Percentiles rank a stretch among this genome's conserved stretches.
Evolutionary conservation across 2,797 vertebrate species (phyloP).

Genomic region (Pangasius sanitwongsei): DNA sequence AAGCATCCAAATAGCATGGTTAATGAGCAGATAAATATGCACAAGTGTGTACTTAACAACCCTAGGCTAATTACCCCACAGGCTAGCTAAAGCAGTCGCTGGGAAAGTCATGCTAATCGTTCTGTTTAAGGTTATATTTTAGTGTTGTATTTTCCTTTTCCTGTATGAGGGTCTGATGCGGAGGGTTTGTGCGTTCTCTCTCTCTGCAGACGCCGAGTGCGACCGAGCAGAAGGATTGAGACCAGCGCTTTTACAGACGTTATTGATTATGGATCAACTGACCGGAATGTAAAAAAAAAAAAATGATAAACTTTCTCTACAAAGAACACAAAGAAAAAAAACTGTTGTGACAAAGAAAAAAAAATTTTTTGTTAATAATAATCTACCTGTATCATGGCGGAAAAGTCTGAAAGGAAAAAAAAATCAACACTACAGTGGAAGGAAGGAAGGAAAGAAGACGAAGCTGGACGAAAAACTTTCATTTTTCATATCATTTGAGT

Average conservation of each 20-base stretch:
- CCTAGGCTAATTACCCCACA: background rate
- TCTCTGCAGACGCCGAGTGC: conserved; percentile 9
- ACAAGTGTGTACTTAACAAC: background rate
- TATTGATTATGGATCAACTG: conserved; percentile 29
- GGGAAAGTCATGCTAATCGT: background rate
- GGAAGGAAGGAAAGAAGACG: conserved; percentile 61
- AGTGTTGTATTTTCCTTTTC: background rate
- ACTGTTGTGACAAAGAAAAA: conserved; percentile 52
- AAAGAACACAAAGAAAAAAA: conserved; percentile 62
- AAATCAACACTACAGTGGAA: conserved; percentile 61
- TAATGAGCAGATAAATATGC: background rate
- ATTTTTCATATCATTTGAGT: conserved; percentile 62
- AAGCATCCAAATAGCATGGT: background rate
- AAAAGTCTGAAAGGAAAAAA: conserved; percentile 50
- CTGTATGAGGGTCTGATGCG: background rate
- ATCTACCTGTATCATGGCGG: conserved; percentile 63
- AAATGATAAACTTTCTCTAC: conserved; percentile 29
- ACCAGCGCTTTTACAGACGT: conserved; percentile 29
- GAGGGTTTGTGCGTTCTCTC: background rate
- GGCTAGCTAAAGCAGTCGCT: background rate
- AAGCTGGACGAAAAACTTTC: conserved; percentile 21
- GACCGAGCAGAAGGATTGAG: conserved; percentile 19
- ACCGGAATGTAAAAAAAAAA: conserved; percentile 29
- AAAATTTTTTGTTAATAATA: conserved; percentile 57
- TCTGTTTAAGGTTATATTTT: background rate